Evolutionary conservation across 1,140 invertebrate species (phyloP), one percentile per base, ranked within the genome.

Genomic region (Thaumatotibia leucotreta): DNA sequence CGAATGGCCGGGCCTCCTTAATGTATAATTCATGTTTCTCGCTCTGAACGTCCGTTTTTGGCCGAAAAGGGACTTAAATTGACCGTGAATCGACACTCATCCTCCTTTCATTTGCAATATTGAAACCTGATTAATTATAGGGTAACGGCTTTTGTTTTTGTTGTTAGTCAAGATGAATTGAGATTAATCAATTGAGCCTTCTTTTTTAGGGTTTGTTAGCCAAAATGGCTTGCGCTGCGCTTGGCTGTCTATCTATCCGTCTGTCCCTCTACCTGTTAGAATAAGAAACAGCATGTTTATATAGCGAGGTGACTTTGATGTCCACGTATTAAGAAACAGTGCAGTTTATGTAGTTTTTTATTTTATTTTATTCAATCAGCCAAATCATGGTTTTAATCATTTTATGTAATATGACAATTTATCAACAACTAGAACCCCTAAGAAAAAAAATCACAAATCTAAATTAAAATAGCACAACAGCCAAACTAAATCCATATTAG

Each of bases 21-120:
- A 88, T 88, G 80, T 80, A 82, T 88, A 83, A 86, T 88, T 86
- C 84, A 88, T 88, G 76, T 80, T 63, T 49, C 31, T 63, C 68
- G 63, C 67, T 69, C 68, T 66, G 62, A 58, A 69, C 61, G 74
- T 74, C 75, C 73, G 77, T 72, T 76, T 73, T 72, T 73, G 64
- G 63, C 67, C 66, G 63, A 69, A 78, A 79, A 76, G 64, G 70
- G 73, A 45, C 69, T 78, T 77, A 78, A 82, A 86, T 84, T 80
- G 82, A 78, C 78, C 76, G 75, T 74, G 65, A 75, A 78, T 79
- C 67, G 76, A 70, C 76, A 75, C 64, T 83, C 75, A 58, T 68
- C 61, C 66, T 63, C 50, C 64, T 76, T 66, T 65, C 68, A 71
- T 67, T 72, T 67, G 66, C 68, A 65, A 75, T 74, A 78, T 72